Evolutionary conservation across 2,888 invertebrate species (phyloP).

Genomic region (Gastracanthus pulcherrimus): DNA sequence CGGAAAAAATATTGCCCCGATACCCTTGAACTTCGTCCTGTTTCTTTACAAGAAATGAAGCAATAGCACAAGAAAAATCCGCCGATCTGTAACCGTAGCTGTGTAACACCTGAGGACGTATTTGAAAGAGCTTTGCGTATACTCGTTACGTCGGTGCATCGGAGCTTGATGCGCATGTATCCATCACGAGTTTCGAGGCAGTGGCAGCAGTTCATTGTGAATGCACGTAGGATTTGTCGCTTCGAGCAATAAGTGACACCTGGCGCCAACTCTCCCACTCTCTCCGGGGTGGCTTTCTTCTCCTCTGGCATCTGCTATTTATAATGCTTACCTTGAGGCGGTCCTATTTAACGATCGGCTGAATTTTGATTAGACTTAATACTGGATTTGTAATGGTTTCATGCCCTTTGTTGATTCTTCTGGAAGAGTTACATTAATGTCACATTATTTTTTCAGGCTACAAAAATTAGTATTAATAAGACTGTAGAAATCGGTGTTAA

Average conservation of each 20-base stretch:
- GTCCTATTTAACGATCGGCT: constrained; percentile 33
- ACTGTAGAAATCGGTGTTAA: too few relatives aligned
- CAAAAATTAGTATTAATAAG: too few relatives aligned
- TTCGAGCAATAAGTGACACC: constrained; percentile 70
- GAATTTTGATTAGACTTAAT: not conserved
- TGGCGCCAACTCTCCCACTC: constrained; percentile 66
- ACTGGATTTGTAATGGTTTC: too few relatives aligned
- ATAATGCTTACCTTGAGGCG: constrained; percentile 45
- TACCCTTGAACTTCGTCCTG: constrained; percentile 5
- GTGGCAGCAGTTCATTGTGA: constrained; percentile 65
- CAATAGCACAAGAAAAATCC: not conserved
- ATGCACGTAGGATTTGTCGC: constrained; percentile 55
- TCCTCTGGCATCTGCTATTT: constrained; percentile 37
- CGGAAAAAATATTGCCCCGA: not conserved
- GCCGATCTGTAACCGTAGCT: not conserved
- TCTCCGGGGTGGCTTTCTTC: constrained; percentile 56
- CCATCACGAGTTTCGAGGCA: constrained; percentile 66
- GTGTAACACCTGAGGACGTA: constrained; percentile 47
- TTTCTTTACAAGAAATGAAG: not conserved
- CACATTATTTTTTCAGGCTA: too few relatives aligned
- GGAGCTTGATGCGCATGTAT: constrained; percentile 64
- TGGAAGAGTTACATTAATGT: too few relatives aligned
- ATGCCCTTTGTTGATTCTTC: too few relatives aligned
- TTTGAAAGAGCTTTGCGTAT: not conserved
- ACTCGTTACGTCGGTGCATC: constrained; percentile 48